phyloP scores from a whole-genome alignment of 2,113 vertebrate genomes.

The Nesogale talazaci region DNA sequence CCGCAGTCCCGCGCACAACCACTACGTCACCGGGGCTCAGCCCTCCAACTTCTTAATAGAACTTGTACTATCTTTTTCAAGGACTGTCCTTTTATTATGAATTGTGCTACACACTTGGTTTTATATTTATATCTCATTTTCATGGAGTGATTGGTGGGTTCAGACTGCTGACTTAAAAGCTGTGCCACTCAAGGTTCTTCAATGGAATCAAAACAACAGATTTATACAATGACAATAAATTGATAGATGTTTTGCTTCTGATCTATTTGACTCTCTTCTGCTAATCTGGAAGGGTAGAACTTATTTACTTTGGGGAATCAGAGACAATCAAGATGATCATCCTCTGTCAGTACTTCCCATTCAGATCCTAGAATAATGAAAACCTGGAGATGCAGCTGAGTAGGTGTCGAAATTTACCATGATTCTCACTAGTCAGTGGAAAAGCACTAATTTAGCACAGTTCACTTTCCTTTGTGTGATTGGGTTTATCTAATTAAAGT shows the following conservation, averaged over 20 bases:
- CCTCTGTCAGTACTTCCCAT: background rate
- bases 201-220: background rate
- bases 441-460: background rate
- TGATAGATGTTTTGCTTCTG: background rate
- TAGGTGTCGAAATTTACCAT: background rate
- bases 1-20: no score
- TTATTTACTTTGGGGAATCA: background rate
- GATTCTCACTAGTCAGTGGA: conserved; percentile 6
- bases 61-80: conserved; percentile 32
- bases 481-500: background rate
- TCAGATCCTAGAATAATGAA: background rate
- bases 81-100: conserved; percentile 1
- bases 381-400: background rate
- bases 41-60: conserved; percentile 18
- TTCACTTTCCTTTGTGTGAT: background rate
- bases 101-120: background rate
- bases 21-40: no score
- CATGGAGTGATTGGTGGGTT: background rate
- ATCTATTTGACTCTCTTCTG: background rate
- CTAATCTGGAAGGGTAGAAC: background rate
- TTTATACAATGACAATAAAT: background rate
- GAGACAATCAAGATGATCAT: conserved; percentile 4
- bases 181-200: background rate
- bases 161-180: background rate
- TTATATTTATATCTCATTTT: background rate